These are phyloP conservation scores for Anomalospiza imberbis DNA, from an alignment of 2,797 vertebrate species.

Conservation along the genomic window DNA sequence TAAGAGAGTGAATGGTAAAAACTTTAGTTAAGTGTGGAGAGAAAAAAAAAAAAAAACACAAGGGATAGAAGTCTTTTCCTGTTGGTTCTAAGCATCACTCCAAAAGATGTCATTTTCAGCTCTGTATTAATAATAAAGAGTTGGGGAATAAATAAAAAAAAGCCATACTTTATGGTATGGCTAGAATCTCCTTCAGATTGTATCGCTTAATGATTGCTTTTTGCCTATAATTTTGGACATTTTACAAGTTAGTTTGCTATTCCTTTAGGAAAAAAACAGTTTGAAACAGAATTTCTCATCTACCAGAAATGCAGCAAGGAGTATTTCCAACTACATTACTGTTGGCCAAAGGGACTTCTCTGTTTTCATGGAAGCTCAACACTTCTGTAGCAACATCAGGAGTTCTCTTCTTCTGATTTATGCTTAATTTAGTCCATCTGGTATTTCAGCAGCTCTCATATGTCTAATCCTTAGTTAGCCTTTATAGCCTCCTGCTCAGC, in stretches of 20 bases:
- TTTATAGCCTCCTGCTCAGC: not conserved
- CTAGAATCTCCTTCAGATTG: not conserved
- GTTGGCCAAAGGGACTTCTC: not conserved
- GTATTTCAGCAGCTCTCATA: not conserved
- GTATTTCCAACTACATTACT: not conserved
- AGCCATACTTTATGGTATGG: not conserved
- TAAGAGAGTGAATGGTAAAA: conserved; percentile 57
- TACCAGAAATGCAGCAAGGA: not conserved
- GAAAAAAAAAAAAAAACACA: not conserved
- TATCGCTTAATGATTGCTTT: not conserved
- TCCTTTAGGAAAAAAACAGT: not conserved
- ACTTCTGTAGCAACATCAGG: not conserved
- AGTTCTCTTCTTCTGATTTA: not conserved
- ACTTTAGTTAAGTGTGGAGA: not conserved
- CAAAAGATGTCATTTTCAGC: not conserved
- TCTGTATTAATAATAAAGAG: not conserved
- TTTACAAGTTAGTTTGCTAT: not conserved
- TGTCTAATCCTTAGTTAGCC: not conserved
- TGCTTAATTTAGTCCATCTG: not conserved
- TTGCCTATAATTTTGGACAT: not conserved
- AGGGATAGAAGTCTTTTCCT: not conserved
- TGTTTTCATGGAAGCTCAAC: not conserved
- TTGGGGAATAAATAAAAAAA: not conserved
- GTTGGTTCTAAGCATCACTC: not conserved
- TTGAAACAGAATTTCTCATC: not conserved